Base-by-base conservation (phyloP, 2,888 invertebrate genomes). In the Orchesella flavescens region DNA sequence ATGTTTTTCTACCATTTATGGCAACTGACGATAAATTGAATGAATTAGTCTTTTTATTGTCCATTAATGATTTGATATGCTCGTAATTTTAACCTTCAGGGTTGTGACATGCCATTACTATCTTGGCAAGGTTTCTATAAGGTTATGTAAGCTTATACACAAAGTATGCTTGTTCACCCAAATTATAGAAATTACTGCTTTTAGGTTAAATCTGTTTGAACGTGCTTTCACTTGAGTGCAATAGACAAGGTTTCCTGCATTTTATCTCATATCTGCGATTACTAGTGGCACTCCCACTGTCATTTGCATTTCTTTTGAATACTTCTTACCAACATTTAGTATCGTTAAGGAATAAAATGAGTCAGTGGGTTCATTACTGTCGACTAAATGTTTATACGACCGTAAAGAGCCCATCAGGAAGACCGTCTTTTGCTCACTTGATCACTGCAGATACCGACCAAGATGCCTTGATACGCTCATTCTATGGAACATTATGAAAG, bases 331-430 rank as follows among this genome's bases (percentile, higher is more conserved):
- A 71, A 73, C 75, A 82, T 82, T 4, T 75, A 82, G 75, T 82
- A 59, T 61, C 53, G 71, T 49, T n/a, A 53, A 55, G 82, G 57
- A 82, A 82, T 75, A 68, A 82, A 75, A 75, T 75, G 82, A 82
- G 82, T 82, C 82, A 82, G 69, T 69, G 75, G 75, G 82, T 82
- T 82, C 82, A 82, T 82, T 82, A 82, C 75, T 82, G 82, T 82
- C 82, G 46, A 46, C 61, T 69, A 75, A 82, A 82, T 82, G 75
- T 82, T 75, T 82, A 75, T 69, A 82, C 57, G 43, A 69, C 69
- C 75, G 75, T 82, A 82, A 82, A 82, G 68, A 68, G 68, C 81
- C 81, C 74, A 81, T 81, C 82, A 75, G n/a, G 66, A 57, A 69
- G 69, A 81, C 75, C 75, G 55, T 82, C 75, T 34, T 34, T 34